Evolutionary conservation across 2,888 invertebrate species (phyloP), one percentile per base, ranked within the genome.

Genomic region (Heteromurus nitidus): DNA sequence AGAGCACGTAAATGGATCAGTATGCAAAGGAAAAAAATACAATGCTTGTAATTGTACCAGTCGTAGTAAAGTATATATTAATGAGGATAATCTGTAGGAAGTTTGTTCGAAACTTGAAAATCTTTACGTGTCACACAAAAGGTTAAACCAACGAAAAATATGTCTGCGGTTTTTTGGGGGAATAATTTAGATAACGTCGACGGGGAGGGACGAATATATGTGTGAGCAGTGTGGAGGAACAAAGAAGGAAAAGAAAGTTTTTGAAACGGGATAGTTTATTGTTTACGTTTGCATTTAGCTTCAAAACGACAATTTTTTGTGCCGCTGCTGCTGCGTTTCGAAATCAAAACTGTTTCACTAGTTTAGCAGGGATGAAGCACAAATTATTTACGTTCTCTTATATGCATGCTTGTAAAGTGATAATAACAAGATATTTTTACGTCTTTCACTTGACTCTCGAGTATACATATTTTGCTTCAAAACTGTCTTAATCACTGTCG

Each of bases 1-100:
- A 30, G 36, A 55, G 62, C 70, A 81, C 75, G 70, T 77, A 82
- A 76, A 82, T 82, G 58, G 82, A 82, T 82, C 82, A 82, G 82
- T 64, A 20, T 28, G n/a, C 50, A 18, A 64, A 65, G 42, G 75
- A 64, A 75, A 67, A 67, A 62, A 65, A 58, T 65, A 58, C 58
- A 65, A 73, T 58, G 30, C 11, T n/a, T 31, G 13, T 67, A 75
- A 76, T 68, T 24, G 22, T 11, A 58, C 13, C 13, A 28, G 11
- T 28, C n/a, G 47, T 22, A 65, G 30, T 24, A 58, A 74, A 55
- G 30, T 18, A 69, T 68, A 22, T 28, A 50, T 68, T 76, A 79
- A 69, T 58, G 50, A 74, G 74, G 13, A 26, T 22, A 24, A 55
- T 24, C 7, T 50, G 16, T 24, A 9, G 22, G 16, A 60, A 64